Conservation (phyloP, 2,888 invertebrate species). For the Drosophila rellima region DNA sequence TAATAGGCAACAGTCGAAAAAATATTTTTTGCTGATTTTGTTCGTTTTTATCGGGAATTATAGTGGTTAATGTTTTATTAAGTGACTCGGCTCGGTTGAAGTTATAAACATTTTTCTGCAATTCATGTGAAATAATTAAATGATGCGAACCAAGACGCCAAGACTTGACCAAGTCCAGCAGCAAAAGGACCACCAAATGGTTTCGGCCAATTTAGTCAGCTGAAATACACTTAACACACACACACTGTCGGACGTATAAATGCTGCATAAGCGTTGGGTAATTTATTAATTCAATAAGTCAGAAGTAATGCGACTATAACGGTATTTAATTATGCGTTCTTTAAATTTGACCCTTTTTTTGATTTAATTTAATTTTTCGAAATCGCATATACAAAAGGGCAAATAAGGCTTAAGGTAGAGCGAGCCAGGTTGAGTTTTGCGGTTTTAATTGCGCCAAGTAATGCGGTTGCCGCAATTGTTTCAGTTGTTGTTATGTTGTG, state of each 20-base stretch:
- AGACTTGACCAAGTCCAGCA: conserved; percentile 35
- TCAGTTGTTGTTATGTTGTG: conserved; percentile 30
- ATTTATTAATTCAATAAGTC: conserved; percentile 58
- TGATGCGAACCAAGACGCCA: conserved; percentile 20
- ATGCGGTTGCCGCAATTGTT: conserved; percentile 62
- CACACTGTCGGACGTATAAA: conserved; percentile 28
- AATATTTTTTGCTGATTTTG: conserved; percentile 14
- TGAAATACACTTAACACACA: conserved; percentile 8
- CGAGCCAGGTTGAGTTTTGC: conserved; percentile 54
- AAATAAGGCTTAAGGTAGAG: conserved; percentile 25
- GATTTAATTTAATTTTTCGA: conserved; percentile 27
- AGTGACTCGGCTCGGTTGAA: conserved; percentile 62
- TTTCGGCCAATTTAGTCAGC: conserved; percentile 38
- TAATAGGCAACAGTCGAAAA: conserved; percentile 40
- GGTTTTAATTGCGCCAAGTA: conserved; percentile 79
- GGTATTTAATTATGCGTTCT: conserved; percentile 32
- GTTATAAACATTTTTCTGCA: conserved; percentile 52
- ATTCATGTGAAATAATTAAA: conserved; percentile 75
- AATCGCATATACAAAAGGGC: conserved; percentile 38
- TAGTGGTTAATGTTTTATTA: conserved; percentile 58
- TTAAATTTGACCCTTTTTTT: conserved; percentile 41
- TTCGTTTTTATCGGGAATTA: conserved; percentile 39
- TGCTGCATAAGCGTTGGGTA: conserved; percentile 60
- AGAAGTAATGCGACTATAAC: conserved; percentile 45
- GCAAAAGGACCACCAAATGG: conserved; percentile 16